Evolutionary conservation across 2,888 invertebrate genomes (phyloP).

Genomic region (Drosophila pseudotalamancana): DNA sequence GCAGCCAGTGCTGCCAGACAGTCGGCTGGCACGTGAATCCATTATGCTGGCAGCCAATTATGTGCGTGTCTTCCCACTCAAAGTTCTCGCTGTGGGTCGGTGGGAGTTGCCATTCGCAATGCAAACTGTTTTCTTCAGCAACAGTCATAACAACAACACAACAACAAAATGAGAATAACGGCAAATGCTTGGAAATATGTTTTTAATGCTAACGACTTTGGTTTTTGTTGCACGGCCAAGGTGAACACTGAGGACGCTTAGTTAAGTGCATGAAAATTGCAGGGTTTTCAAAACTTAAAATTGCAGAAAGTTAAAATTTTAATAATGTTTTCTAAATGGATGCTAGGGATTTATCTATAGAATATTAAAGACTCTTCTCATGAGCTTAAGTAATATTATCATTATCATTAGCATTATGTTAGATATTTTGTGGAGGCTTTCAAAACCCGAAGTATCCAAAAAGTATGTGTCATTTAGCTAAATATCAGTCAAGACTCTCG

Average conservation of each 20-base stretch:
- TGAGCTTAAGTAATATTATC: too few relatives aligned
- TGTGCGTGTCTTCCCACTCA: slow-evolving; percentile 68
- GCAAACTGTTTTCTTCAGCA: slow-evolving; percentile 42
- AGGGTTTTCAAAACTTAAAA: background rate
- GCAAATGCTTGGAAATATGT: slow-evolving; percentile 65
- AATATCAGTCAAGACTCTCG: too few relatives aligned
- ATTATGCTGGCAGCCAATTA: slow-evolving; percentile 77
- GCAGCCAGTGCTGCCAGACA: slow-evolving; percentile 38
- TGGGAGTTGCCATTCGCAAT: slow-evolving; percentile 23
- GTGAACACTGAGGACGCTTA: slow-evolving; percentile 61
- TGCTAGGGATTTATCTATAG: too few relatives aligned
- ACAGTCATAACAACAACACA: slow-evolving; percentile 26
- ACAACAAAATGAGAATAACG: slow-evolving; percentile 2
- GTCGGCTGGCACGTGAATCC: slow-evolving; percentile 67
- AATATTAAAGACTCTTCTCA: too few relatives aligned
- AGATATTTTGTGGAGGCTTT: too few relatives aligned
- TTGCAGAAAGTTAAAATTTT: too few relatives aligned
- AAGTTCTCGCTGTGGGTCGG: slow-evolving; percentile 8
- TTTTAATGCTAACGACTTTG: slow-evolving; percentile 75
- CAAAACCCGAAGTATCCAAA: too few relatives aligned
- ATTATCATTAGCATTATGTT: too few relatives aligned
- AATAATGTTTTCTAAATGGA: background rate
- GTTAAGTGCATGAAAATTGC: background rate
- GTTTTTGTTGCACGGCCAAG: slow-evolving; percentile 62
- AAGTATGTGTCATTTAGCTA: too few relatives aligned